Base-by-base conservation (phyloP, 2,888 invertebrate genomes). In the Corbicula japonica region DNA sequence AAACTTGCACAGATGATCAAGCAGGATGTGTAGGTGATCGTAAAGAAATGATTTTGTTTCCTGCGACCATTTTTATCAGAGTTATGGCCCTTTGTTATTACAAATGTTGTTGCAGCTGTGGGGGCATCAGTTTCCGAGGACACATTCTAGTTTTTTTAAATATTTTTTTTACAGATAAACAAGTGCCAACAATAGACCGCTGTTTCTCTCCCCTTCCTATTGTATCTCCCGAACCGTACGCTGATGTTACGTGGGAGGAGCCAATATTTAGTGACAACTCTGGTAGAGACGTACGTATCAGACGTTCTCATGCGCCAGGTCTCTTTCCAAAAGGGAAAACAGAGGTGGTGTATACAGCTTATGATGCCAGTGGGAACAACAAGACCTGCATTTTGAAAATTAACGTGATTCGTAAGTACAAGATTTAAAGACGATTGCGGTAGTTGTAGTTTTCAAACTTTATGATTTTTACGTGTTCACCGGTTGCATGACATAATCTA, bases 151-250 rank as follows among this genome's bases (percentile, higher is more conserved):
- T n/a, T n/a, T n/a, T n/a, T n/a, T n/a, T n/a, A n/a, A n/a, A n/a
- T n/a, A n/a, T 26, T 38, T 35, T 56, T 46, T n/a, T 76, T 71
- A 30, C 85, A 95, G 96, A 96, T 90, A 93, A 94, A 44, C 94
- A 94, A 46, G 95, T 95, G 18, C 96, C 96, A 3, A 90, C 89
- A 0, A 91, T 96, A 34, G 93, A 93, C 83, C 86, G 87, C 72
- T 96, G 96, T 88, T 92, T 95, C 15, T 95, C 95, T 76, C 96
- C 96, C 0, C 94, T 95, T 4, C 95, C 95, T 68, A 93, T 96
- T 18, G 91, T 94, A 15, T 89, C 89, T 6, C 72, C 86, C 1
- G 84, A 84, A 10, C 72, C 77, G n/a, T 76, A 86, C 54, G 86
- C 84, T 8, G 78, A 87, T 32, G 89, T 91, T 18, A 88, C 94